Percentiles rank a stretch among this genome's conserved stretches.
Conservation (phyloP, 2,113 vertebrate genomes). For the Zosterops borbonicus region DNA sequence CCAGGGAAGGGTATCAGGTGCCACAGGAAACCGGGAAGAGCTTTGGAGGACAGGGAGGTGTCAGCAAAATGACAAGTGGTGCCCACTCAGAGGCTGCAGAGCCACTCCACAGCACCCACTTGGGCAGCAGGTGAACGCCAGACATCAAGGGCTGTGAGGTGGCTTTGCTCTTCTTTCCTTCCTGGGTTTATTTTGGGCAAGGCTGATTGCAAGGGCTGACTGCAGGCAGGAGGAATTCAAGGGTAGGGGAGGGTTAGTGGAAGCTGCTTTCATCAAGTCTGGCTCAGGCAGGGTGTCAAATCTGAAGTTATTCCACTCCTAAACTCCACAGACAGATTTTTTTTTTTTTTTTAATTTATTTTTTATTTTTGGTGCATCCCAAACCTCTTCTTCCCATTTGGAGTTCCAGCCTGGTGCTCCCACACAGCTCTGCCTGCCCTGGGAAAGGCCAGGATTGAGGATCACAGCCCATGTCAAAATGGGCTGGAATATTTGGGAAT, state of each 20-base stretch:
- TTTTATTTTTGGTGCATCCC: not conserved
- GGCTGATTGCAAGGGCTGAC: not conserved
- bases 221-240: not conserved
- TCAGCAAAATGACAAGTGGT: conserved; percentile 52
- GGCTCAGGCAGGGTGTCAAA: not conserved
- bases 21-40: conserved; percentile 21
- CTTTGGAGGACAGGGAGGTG: not conserved
- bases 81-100: not conserved
- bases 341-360: not conserved
- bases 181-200: not conserved
- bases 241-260: not conserved
- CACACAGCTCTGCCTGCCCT: not conserved
- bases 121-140: not conserved
- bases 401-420: not conserved
- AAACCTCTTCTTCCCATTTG: not conserved
- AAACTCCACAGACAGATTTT: not conserved
- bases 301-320: not conserved
- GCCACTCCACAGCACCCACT: conserved; percentile 2
- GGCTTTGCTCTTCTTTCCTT: not conserved
- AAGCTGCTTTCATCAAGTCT: not conserved
- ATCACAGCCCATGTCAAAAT: not conserved
- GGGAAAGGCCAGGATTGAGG: not conserved
- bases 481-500: not conserved
- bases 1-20: not conserved
- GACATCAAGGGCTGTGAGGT: not conserved